These are phyloP conservation scores for Drosophila pallidifrons DNA, from an alignment of 1,140 invertebrate species.

Conservation along the genomic window DNA sequence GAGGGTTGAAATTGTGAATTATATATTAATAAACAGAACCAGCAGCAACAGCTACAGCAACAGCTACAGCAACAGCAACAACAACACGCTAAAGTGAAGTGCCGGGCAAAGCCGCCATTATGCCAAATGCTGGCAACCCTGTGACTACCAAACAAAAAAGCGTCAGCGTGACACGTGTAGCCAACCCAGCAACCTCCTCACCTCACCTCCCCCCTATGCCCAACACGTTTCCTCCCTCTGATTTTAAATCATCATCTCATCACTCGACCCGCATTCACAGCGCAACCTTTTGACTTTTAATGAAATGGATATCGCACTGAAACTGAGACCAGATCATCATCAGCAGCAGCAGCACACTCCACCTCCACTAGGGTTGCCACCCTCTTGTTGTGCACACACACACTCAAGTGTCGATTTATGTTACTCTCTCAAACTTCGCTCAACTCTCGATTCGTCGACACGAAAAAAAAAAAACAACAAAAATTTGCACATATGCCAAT, in stretches of 20 bases:
- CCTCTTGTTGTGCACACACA: conserved; percentile 42
- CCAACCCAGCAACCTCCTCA: neutral
- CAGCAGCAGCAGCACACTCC: neutral
- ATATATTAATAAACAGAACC: conserved; percentile 69
- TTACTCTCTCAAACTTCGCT: conserved; percentile 39
- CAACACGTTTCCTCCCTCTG: too few species aligned
- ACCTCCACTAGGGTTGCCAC: neutral
- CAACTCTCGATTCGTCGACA: conserved; percentile 33
- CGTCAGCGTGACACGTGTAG: conserved; percentile 73
- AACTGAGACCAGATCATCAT: conserved; percentile 23
- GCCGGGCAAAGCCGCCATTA: conserved; percentile 65
- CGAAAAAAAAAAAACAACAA: conserved; percentile 30
- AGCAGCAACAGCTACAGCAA: conserved; percentile 30
- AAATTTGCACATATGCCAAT: conserved; percentile 36
- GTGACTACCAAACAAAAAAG: conserved; percentile 41
- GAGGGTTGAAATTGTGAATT: conserved; percentile 67
- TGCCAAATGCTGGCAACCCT: conserved; percentile 58
- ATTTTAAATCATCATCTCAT: neutral
- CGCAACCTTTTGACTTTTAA: conserved; percentile 76
- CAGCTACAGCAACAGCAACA: conserved; percentile 42
- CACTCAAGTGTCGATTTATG: conserved; percentile 76
- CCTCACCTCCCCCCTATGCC: neutral
- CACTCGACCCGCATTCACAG: conserved; percentile 36
- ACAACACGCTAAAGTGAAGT: conserved; percentile 61
- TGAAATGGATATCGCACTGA: conserved; percentile 74